These are phyloP conservation scores for Piezodorus guildinii DNA, from an alignment of 1,140 invertebrate genomes.

Conservation along the genomic window DNA sequence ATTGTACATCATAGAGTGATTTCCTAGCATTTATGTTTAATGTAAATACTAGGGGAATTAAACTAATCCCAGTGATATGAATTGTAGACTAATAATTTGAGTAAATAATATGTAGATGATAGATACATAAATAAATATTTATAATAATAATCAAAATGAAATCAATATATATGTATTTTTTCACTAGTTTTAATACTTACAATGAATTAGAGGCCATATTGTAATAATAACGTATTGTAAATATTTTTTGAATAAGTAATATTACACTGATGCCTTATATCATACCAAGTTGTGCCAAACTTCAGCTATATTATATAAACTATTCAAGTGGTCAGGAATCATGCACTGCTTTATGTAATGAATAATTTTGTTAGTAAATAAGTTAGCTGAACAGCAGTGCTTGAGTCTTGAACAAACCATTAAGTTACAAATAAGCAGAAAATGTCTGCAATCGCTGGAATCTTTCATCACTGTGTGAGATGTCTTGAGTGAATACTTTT, in stretches of 20 bases:
- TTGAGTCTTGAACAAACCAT: no score
- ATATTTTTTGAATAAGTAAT: neutral
- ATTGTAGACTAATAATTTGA: neutral
- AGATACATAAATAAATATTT: neutral
- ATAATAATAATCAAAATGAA: slow-evolving; percentile 1
- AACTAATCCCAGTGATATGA: slow-evolving; percentile 14
- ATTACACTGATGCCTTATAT: no score
- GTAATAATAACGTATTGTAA: slow-evolving; percentile 1
- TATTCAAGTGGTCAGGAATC: no score
- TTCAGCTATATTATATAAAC: no score
- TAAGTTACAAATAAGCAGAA: no score
- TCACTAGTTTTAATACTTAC: slow-evolving; percentile 4
- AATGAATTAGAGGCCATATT: slow-evolving; percentile 16
- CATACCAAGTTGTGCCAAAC: no score
- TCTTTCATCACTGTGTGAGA: no score
- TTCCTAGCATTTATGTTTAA: slow-evolving; percentile 27
- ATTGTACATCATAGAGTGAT: slow-evolving; percentile 17
- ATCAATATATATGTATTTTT: neutral
- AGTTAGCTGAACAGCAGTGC: no score
- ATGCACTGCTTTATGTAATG: no score
- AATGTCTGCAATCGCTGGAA: no score
- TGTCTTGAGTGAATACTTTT: no score
- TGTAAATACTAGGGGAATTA: slow-evolving; percentile 26
- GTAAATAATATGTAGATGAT: neutral
- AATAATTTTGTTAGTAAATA: no score